phyloP scores from a whole-genome alignment of 2,113 vertebrate species.

The Pelobates fuscus region DNA sequence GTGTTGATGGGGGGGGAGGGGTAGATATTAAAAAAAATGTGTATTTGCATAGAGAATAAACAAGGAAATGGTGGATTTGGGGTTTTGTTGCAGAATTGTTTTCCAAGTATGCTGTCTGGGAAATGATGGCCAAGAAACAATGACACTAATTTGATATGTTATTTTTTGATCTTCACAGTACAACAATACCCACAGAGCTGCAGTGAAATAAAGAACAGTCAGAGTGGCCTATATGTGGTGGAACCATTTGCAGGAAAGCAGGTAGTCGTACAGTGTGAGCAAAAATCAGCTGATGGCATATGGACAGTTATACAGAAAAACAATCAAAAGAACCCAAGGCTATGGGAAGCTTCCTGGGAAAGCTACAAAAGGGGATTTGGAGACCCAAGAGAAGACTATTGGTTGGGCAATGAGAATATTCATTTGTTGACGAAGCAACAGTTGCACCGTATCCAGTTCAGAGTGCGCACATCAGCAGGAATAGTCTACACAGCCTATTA shows the following conservation, averaged over 20 bases:
- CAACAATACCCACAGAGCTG: constrained; percentile 58
- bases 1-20: no score
- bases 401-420: constrained; percentile 64
- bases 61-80: no score
- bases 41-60: no score
- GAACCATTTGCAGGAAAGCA: constrained; percentile 57
- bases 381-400: constrained; percentile 50
- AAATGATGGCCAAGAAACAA: no score
- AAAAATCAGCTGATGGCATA: constrained; percentile 48
- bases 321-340: constrained; percentile 15
- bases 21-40: no score
- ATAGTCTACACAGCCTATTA: constrained; percentile 43
- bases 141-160: neutral
- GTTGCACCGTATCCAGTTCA: constrained; percentile 59
- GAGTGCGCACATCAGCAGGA: constrained; percentile 50
- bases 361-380: constrained; percentile 64
- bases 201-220: constrained; percentile 47
- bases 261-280: constrained; percentile 59
- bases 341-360: constrained; percentile 63
- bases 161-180: constrained; percentile 17
- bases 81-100: no score
- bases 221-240: constrained; percentile 60
- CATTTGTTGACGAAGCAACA: constrained; percentile 57
- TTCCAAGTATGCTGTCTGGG: no score
- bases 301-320: constrained; percentile 67